Conservation (phyloP, 2,888 invertebrate genomes). For the Cheilosia impressa region DNA sequence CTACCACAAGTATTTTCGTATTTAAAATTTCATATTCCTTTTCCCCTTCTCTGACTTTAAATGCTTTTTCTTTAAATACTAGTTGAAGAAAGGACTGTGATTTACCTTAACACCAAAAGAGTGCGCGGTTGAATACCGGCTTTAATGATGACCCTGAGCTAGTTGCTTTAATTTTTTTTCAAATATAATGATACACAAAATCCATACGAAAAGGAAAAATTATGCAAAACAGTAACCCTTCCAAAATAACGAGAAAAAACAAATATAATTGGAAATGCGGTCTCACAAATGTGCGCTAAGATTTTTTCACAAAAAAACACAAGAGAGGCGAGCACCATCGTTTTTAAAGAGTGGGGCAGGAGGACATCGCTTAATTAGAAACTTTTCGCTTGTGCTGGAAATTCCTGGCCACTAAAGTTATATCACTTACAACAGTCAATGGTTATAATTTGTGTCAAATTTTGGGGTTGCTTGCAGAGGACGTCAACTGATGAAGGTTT, state of each 20-base stretch:
- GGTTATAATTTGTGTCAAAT: too few species aligned
- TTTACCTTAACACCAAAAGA: constrained; percentile 3
- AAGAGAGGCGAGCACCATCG: background rate
- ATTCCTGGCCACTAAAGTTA: too few species aligned
- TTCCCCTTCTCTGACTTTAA: background rate
- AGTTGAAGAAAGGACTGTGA: constrained; percentile 3
- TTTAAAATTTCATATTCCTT: constrained; percentile 14
- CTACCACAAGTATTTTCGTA: constrained; percentile 12
- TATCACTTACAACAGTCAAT: too few species aligned
- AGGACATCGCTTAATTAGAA: constrained; percentile 41
- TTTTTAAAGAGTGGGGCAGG: background rate
- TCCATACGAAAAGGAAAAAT: background rate
- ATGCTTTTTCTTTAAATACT: too few species aligned
- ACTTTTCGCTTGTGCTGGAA: constrained; percentile 4
- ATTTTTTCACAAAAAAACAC: background rate
- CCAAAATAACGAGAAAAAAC: constrained; percentile 19
- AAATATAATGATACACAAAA: background rate
- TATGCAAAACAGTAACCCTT: background rate
- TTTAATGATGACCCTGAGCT: constrained; percentile 15
- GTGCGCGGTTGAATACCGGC: background rate
- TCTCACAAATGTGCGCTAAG: constrained; percentile 12
- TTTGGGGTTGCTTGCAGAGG: too few species aligned
- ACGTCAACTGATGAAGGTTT: too few species aligned
- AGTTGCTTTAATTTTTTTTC: background rate
- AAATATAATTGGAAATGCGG: constrained; percentile 25